Evolutionary conservation across 1,140 invertebrate genomes (phyloP).

Genomic region (Trichomalopsis sarcophagae): DNA sequence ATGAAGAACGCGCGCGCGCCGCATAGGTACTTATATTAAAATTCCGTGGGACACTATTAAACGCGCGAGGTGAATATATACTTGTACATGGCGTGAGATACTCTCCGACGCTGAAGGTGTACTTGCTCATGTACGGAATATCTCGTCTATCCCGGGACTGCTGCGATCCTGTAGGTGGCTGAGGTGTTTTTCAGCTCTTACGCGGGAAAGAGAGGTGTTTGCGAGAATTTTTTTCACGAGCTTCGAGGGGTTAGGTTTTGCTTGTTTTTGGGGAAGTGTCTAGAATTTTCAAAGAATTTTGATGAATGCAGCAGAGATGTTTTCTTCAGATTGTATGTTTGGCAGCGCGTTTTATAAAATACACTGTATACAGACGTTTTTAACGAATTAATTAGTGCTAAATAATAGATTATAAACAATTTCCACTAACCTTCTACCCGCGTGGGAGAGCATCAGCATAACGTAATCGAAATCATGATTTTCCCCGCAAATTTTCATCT

Average conservation of each 20-base stretch:
- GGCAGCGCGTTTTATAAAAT: too few species aligned
- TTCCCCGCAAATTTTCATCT: neutral
- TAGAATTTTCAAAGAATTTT: neutral
- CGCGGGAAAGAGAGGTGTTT: neutral
- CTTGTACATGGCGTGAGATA: neutral
- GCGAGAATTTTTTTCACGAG: neutral
- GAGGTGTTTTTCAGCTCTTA: neutral
- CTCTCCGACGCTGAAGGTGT: neutral
- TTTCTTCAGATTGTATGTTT: too few species aligned
- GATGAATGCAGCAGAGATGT: too few species aligned
- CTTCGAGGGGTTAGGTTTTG: neutral
- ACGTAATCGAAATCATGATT: neutral
- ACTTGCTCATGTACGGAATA: neutral
- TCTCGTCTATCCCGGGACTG: slow-evolving; percentile 22
- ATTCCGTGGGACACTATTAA: slow-evolving; percentile 43
- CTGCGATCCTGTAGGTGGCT: too few species aligned
- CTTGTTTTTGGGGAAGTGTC: neutral
- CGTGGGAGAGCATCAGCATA: neutral
- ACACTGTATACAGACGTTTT: too few species aligned
- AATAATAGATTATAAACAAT: neutral
- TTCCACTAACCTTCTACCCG: neutral
- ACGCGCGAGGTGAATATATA: neutral
- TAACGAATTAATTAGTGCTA: too few species aligned
- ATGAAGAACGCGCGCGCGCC: slow-evolving; percentile 37
- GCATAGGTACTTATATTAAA: slow-evolving; percentile 20